Evolutionary conservation across 2,888 invertebrate species (phyloP).

Genomic region (Incurvaria masculella): DNA sequence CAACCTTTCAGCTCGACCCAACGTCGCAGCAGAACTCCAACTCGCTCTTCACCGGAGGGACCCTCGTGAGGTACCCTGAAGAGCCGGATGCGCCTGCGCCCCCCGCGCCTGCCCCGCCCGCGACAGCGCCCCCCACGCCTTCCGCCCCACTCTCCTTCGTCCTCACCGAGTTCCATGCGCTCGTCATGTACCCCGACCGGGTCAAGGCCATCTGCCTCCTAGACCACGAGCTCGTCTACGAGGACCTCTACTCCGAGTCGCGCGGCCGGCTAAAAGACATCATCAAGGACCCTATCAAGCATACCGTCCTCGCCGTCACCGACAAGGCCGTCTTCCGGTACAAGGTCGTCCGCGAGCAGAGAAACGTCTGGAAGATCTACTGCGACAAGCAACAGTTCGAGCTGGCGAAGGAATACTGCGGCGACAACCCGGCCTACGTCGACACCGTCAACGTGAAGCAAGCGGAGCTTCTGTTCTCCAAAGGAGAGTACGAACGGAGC

Average conservation of each 20-base stretch:
- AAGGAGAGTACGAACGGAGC: slow-evolving; percentile 75
- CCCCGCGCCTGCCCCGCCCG: slow-evolving; percentile 16
- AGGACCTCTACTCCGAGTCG: slow-evolving; percentile 78
- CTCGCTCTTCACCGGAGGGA: slow-evolving; percentile 43
- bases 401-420: slow-evolving; percentile 80
- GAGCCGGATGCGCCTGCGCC: slow-evolving; percentile 28
- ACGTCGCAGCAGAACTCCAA: slow-evolving; percentile 47
- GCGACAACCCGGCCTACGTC: slow-evolving; percentile 74
- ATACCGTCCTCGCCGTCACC: slow-evolving; percentile 83
- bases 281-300: slow-evolving; percentile 73
- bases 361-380: slow-evolving; percentile 88
- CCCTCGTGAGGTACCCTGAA: slow-evolving; percentile 38
- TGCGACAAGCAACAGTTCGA: slow-evolving; percentile 83
- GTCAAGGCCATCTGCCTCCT: slow-evolving; percentile 82
- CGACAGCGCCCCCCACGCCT: slow-evolving; percentile 34
- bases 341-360: slow-evolving; percentile 77
- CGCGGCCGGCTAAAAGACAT: slow-evolving; percentile 79
- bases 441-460: slow-evolving; percentile 85
- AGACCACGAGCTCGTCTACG: slow-evolving; percentile 82
- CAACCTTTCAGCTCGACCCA: slow-evolving; percentile 45
- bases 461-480: slow-evolving; percentile 80
- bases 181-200: slow-evolving; percentile 79
- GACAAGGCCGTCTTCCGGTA: slow-evolving; percentile 83
- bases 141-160: slow-evolving; percentile 70
- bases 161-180: slow-evolving; percentile 86